Evolutionary conservation across 2,113 vertebrate genomes (phyloP).

Genomic region (Amblyornis subalaris): DNA sequence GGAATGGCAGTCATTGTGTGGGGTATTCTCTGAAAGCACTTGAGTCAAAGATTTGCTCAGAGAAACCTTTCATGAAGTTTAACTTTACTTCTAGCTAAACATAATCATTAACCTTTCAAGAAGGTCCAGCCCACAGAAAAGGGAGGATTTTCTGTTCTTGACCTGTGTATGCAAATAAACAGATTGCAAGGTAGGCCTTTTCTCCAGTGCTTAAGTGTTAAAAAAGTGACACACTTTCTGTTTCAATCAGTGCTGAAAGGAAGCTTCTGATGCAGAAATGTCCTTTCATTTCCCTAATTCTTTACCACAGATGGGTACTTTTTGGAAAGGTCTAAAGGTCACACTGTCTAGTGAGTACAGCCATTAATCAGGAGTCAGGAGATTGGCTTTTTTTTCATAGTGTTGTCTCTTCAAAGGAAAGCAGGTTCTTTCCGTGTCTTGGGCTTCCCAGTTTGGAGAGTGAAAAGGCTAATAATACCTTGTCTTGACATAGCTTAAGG

Average conservation of each 20-base stretch:
- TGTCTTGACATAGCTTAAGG: not conserved
- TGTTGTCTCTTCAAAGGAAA: not conserved
- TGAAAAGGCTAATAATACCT: not conserved
- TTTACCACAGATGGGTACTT: not conserved
- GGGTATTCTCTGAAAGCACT: not conserved
- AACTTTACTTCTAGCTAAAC: not conserved
- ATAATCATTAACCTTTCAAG: constrained; percentile 4
- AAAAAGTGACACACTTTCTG: not conserved
- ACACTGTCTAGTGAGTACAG: not conserved
- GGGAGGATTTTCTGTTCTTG: not conserved
- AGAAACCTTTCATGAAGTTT: not conserved
- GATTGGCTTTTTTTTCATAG: not conserved
- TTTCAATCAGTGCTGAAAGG: not conserved
- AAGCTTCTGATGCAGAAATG: not conserved
- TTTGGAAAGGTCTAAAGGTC: not conserved
- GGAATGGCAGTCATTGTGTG: not conserved
- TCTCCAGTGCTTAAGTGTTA: not conserved
- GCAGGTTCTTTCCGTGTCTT: not conserved
- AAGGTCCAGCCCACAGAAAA: not conserved
- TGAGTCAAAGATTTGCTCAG: not conserved
- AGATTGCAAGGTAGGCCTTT: not conserved
- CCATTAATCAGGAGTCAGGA: not conserved
- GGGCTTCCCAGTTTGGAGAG: not conserved
- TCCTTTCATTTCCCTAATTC: not conserved
- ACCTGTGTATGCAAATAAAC: not conserved